phyloP scores from a whole-genome alignment of 2,797 vertebrate species.

The Chrysocyon brachyurus region DNA sequence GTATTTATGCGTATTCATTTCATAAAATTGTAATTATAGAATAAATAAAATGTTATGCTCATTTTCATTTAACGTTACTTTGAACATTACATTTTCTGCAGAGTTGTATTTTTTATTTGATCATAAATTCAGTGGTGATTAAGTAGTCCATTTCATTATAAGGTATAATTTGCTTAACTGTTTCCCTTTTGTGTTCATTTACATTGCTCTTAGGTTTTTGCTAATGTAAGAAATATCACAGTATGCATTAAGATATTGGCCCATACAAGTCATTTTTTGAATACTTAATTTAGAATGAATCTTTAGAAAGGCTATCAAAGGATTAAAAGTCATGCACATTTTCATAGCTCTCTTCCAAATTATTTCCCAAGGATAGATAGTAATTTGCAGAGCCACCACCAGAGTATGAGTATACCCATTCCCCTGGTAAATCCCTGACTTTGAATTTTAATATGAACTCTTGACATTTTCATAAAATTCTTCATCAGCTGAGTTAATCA shows the following conservation, averaged over 20 bases:
- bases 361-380: not conserved
- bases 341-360: not conserved
- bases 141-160: not conserved
- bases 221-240: not conserved
- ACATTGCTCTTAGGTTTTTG: not conserved
- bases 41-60: not conserved
- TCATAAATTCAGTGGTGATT: not conserved
- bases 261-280: not conserved
- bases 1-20: not conserved
- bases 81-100: not conserved
- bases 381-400: not conserved
- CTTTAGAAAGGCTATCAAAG: not conserved
- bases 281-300: constrained; percentile 23
- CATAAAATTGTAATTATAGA: not conserved
- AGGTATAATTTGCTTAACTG: not conserved
- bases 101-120: not conserved
- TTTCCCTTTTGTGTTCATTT: not conserved
- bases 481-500: not conserved
- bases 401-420: not conserved
- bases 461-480: constrained; percentile 24
- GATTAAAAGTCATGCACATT: not conserved
- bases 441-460: not conserved
- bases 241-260: not conserved
- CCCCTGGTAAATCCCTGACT: not conserved
- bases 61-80: not conserved